phyloP scores from a whole-genome alignment of 2,888 invertebrate genomes.

The Augiades crinisus region DNA sequence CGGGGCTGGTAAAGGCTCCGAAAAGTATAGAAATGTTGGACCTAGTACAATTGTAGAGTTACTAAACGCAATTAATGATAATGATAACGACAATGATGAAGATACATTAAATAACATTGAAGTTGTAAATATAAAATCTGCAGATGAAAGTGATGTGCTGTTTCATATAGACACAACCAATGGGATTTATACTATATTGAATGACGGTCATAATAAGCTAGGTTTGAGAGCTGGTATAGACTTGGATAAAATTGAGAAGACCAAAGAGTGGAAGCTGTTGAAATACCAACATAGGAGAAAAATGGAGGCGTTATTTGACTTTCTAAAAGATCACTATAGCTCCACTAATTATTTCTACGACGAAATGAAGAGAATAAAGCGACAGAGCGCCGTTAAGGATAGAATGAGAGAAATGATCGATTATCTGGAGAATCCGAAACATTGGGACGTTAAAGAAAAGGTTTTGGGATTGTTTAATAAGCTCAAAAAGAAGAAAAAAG shows the following conservation, averaged over 20 bases:
- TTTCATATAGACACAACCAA: too few relatives aligned
- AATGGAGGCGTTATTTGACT: conserved; percentile 37
- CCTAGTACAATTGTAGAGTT: too few relatives aligned
- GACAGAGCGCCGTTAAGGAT: conserved; percentile 37
- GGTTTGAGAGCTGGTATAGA: neutral
- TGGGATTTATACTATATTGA: neutral
- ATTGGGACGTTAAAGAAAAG: conserved; percentile 27
- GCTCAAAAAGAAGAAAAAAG: conserved; percentile 2
- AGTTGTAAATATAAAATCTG: neutral
- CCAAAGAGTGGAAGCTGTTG: conserved; percentile 2
- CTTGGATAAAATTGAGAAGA: neutral
- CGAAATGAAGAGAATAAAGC: conserved; percentile 45
- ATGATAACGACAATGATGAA: neutral
- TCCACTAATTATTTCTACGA: conserved; percentile 44
- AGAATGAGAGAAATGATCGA: conserved; percentile 43
- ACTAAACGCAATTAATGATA: too few relatives aligned
- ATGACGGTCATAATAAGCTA: neutral
- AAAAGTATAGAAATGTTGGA: too few relatives aligned
- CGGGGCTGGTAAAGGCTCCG: too few relatives aligned
- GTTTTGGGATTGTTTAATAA: conserved; percentile 36
- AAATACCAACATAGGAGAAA: conserved; percentile 33
- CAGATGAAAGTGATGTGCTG: too few relatives aligned
- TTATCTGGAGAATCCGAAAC: conserved; percentile 36
- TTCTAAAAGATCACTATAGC: conserved; percentile 34
- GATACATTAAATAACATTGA: neutral